Percentiles rank a stretch among this genome's conserved stretches.
Evolutionary conservation across 1,140 invertebrate genomes (phyloP).

Genomic region (Steinernema khuongi): DNA sequence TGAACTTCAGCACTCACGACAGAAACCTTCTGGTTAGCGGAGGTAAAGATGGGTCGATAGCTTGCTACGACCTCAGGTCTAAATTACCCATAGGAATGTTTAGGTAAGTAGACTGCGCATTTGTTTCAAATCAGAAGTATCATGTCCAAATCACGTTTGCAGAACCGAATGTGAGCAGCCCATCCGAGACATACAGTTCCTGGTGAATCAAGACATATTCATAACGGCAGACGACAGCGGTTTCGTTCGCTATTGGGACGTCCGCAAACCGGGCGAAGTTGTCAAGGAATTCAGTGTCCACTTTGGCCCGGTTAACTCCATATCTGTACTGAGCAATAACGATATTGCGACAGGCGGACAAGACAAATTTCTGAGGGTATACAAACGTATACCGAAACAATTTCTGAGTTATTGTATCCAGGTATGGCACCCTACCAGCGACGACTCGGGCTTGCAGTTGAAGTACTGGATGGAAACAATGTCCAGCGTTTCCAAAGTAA

Average conservation of each 20-base stretch:
- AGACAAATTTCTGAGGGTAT: background rate
- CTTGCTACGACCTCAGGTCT: background rate
- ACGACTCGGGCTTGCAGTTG: background rate
- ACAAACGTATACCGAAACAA: background rate
- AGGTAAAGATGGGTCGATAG: background rate
- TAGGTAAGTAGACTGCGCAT: background rate
- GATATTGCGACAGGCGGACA: background rate
- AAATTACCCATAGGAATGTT: background rate
- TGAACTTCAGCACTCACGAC: background rate
- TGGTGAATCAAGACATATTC: background rate
- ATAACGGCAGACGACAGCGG: background rate
- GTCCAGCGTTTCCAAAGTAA: background rate
- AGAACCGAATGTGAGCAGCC: background rate
- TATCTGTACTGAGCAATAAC: background rate
- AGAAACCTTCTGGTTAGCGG: background rate
- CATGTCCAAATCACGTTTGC: background rate
- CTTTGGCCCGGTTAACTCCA: background rate
- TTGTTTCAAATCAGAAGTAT: too few relatives aligned
- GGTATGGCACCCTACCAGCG: background rate
- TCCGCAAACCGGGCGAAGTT: background rate
- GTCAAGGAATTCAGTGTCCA: background rate
- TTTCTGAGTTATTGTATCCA: background rate
- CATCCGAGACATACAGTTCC: background rate
- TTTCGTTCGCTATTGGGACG: slow-evolving; percentile 1
- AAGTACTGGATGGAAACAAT: background rate